These are phyloP conservation scores for Buphagus erythrorhynchus DNA, from an alignment of 2,797 vertebrate species.

Conservation along the genomic window DNA sequence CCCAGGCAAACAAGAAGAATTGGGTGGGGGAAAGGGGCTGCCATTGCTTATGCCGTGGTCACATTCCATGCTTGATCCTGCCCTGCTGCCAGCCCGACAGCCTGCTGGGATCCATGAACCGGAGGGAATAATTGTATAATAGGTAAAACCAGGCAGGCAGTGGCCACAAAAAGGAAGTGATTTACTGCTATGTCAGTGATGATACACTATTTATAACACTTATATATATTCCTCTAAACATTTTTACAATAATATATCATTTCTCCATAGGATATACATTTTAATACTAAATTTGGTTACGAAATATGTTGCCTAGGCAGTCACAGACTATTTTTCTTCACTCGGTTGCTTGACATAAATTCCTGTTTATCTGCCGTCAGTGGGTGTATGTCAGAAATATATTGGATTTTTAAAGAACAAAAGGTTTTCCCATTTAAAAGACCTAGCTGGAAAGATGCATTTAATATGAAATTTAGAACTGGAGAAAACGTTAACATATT, in stretches of 20 bases:
- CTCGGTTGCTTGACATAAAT: constrained; percentile 25
- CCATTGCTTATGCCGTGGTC: background rate
- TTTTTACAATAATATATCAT: constrained; percentile 48
- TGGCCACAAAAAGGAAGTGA: constrained; percentile 40
- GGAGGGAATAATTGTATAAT: background rate
- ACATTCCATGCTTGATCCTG: background rate
- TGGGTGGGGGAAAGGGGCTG: background rate
- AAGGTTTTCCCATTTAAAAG: background rate
- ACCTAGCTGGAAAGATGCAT: background rate
- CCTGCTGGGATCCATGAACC: background rate
- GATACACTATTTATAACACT: constrained; percentile 31
- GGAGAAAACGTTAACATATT: background rate
- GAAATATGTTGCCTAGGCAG: constrained; percentile 37
- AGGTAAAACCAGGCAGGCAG: background rate
- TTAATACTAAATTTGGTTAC: constrained; percentile 57
- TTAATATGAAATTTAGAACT: background rate
- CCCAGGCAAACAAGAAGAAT: background rate
- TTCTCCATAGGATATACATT: constrained; percentile 28
- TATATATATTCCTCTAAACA: constrained; percentile 40
- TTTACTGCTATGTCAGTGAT: constrained; percentile 47
- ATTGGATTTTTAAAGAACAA: constrained; percentile 37
- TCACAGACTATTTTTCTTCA: constrained; percentile 28
- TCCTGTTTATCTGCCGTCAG: constrained; percentile 46
- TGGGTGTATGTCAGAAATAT: background rate
- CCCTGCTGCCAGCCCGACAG: background rate